Base-by-base conservation (phyloP, 1,140 invertebrate species). In the Teleogryllus occipitalis region DNA sequence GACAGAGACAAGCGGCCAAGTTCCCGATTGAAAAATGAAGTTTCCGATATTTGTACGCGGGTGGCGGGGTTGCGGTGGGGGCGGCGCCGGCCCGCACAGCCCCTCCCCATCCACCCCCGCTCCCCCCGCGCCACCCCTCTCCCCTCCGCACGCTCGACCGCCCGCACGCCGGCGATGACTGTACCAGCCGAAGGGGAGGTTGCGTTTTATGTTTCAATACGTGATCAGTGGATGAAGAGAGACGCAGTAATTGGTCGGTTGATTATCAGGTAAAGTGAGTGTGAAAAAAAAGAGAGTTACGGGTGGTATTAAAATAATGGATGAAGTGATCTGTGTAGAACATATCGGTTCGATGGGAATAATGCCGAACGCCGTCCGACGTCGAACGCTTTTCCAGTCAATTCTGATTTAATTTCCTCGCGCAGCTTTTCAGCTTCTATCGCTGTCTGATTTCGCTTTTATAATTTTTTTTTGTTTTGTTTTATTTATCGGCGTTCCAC, bases 181-280 rank as follows among this genome's bases (percentile, higher is more conserved):
- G 54, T 14, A 7, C 54, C 2, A 10, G 54, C 10, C 54, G 10
- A 18, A 65, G 54, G 54, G 54, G 54, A 65, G 18, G 18, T 3
- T 65, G 54, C 54, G 18, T 65, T 65, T 65, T 65, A 65, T 65
- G 54, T 65, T 65, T 65, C 54, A 65, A 65, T 65, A 65, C 54
- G 10, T 18, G 54, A 65, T 65, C 10, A 65, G 10, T 18, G 18
- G 54, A 65, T 65, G 10, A 65, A 18, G 10, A 18, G 54, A 65
- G 54, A 65, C 54, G 54, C 0, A 65, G 10, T 65, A 65, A 65
- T 65, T 65, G 54, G 54, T 18, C 54, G 54, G 10, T 65, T 65
- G 54, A 65, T 65, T 65, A 65, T 65, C 54, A 65, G 54, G 54
- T 65, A 65, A 65, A 65, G 54, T 65, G 54, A 65, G 54, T 65